phyloP scores from a whole-genome alignment of 2,113 vertebrate genomes.

The Mesocricetus auratus region DNA sequence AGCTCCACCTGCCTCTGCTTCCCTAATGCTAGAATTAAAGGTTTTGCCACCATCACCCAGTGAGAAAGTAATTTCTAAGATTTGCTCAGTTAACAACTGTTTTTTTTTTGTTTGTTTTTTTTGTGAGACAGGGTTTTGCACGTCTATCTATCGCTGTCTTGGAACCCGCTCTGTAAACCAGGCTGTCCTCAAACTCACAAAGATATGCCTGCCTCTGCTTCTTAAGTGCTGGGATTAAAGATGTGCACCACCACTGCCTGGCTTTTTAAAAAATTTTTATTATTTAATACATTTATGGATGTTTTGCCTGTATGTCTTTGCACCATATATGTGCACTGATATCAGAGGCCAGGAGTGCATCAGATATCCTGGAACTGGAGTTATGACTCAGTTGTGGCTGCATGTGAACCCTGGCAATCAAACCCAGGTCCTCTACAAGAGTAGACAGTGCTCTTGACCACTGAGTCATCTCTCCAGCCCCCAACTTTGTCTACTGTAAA shows the following conservation, averaged over 20 bases:
- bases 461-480: not conserved
- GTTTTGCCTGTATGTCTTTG: not conserved
- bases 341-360: not conserved
- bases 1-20: not conserved
- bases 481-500: not conserved
- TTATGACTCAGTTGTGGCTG: not conserved
- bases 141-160: not conserved
- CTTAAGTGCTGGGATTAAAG: not conserved
- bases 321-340: not conserved
- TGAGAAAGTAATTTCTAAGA: constrained; percentile 8
- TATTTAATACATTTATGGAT: not conserved
- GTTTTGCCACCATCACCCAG: not conserved
- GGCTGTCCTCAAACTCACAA: not conserved
- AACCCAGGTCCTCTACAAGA: not conserved
- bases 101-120: not conserved
- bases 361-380: not conserved
- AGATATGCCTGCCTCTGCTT: not conserved
- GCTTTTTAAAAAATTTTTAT: not conserved
- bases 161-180: not conserved
- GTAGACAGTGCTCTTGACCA: not conserved
- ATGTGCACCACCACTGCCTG: not conserved
- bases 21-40: not conserved
- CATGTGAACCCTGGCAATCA: not conserved
- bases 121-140: not conserved
- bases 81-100: constrained; percentile 8